Evolutionary conservation across 1,140 invertebrate genomes (phyloP), one percentile per base, ranked within the genome.

Genomic region (Muscidifurax raptorellus): DNA sequence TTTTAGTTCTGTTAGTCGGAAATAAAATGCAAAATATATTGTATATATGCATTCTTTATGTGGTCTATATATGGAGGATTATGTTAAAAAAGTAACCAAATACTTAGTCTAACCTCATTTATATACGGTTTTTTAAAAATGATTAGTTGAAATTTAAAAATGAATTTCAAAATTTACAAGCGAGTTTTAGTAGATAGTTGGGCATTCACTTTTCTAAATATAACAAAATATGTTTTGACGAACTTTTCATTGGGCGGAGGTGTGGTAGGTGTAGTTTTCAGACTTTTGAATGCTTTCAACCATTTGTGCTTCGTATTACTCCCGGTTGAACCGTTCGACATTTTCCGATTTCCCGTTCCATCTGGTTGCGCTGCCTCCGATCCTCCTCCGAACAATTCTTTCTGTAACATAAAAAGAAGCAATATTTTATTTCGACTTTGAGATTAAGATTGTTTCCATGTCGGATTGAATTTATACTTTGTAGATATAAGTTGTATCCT

Each of bases 261-360:
- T n/a, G 92, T 94, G 69, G 90, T 94, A 87, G 94, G 95, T 80
- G 93, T 92, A 92, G 96, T 94, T 95, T 99, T 99, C 85, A 99
- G 94, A 91, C 97, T 98, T 93, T 98, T 97, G 94, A 99, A 98
- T 86, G 98, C 98, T 93, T 99, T 99, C 89, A 99, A 94, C 98
- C 98, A 99, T 95, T 99, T 99, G 90, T 97, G 98, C 94, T 99
- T 99, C 95, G 99, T 99, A 22, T 77, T 77, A 89, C 96, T 97
- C 89, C 96, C 97, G 80, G 96, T 96, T 81, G 96, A 98, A 69
- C 96, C 95, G 67, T 96, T 96, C 2, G 97, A 97, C 92, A 98
- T 95, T 94, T 98, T 98, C 69, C 97, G 95, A 92, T 97, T 97
- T 88, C 94, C 91, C 91, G 91, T 92, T 87, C 90, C 91, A 94